Percentiles rank a stretch among this genome's conserved stretches.
Evolutionary conservation across 1,140 invertebrate genomes (phyloP).

Genomic region (Oppia nitens): DNA sequence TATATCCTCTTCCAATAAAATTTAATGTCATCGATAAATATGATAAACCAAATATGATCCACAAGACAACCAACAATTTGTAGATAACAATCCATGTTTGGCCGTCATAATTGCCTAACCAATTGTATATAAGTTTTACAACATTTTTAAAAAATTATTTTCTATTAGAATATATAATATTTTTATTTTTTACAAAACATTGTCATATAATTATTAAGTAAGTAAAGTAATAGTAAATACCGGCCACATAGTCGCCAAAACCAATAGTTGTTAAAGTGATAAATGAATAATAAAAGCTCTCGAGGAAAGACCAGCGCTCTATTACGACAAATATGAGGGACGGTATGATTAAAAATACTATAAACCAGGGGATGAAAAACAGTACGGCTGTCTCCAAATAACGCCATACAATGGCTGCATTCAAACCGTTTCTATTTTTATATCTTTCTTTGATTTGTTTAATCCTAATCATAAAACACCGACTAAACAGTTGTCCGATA

Average conservation of each 20-base stretch:
- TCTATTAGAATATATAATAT: no score
- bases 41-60: slow-evolving; percentile 76
- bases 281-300: slow-evolving; percentile 76
- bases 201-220: not conserved
- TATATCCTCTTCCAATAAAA: slow-evolving; percentile 47
- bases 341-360: slow-evolving; percentile 81
- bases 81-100: slow-evolving; percentile 38
- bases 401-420: not conserved
- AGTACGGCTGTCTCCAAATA: slow-evolving; percentile 10
- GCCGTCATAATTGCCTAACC: slow-evolving; percentile 15
- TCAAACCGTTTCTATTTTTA: not conserved
- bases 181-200: slow-evolving; percentile 22
- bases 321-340: slow-evolving; percentile 69
- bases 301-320: slow-evolving; percentile 74
- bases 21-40: slow-evolving; percentile 79
- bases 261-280: slow-evolving; percentile 84
- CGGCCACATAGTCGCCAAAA: slow-evolving; percentile 80
- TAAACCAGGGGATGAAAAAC: slow-evolving; percentile 54
- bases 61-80: slow-evolving; percentile 49
- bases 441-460: slow-evolving; percentile 13
- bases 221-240: slow-evolving; percentile 28
- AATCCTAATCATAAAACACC: slow-evolving; percentile 11
- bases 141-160: no score
- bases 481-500: slow-evolving; percentile 23
- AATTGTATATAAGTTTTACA: not conserved